Evolutionary conservation across 2,888 invertebrate species (phyloP), one percentile per base, ranked within the genome.

Genomic region (Orchesellides sinensis): DNA sequence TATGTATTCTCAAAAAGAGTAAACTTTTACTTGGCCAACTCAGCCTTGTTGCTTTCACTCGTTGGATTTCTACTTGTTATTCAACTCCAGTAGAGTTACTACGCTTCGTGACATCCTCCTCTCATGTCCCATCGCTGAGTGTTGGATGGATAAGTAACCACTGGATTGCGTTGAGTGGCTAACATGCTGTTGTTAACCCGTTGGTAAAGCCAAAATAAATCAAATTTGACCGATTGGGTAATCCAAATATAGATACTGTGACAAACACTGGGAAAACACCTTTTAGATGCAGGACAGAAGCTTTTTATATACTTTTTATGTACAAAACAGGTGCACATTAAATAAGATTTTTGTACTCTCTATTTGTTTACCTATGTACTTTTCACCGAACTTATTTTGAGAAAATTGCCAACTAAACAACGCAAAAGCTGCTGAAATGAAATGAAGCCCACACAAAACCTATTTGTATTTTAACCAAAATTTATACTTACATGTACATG

Each of bases 171-270:
- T 54, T n/a, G 25, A 25, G 54, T 40, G n/a, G n/a, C 40, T 40
- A 25, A n/a, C 54, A 54, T 54, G 54, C 23, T 23, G 12, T 23
- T 25, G 54, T 25, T 23, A 54, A 54, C 54, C 25, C 54, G 25
- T 54, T 25, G 54, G 25, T 25, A 12, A 54, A 54, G 25, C n/a
- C 54, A 25, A 54, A 54, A 54, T 54, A 54, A 54, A 54, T 54
- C 54, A 54, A 54, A 23, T 54, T 54, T 54, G 54, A 23, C 54
- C 54, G 2, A 54, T n/a, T 10, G n/a, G 25, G 25, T 54, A 54
- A 54, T 54, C 25, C 54, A 54, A 54, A 23, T 54, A 54, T 19
- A 25, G 25, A 54, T 25, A 25, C 23, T 23, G 10, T 10, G 54
- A 10, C 25, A 54, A 23, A 54, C 54, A 5, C 25, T 23, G 54